Percentiles rank a stretch among this genome's conserved stretches.
These are phyloP conservation scores for Hippocampus abdominalis DNA, from an alignment of 2,113 vertebrate genomes.

Conservation along the genomic window DNA sequence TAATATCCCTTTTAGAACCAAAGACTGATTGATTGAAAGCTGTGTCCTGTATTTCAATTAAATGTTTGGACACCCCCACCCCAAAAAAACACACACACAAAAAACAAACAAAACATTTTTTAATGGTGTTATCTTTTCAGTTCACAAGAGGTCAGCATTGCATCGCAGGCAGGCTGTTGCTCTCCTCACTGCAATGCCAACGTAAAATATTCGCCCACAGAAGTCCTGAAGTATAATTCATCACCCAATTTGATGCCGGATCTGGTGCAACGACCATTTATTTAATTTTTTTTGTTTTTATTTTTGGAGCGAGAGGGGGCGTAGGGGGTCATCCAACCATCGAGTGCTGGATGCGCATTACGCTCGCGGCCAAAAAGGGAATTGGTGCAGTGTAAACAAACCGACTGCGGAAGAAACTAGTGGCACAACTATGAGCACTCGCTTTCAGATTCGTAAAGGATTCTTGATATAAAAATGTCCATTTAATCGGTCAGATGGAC, in stretches of 20 bases:
- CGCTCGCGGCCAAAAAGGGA: conserved; percentile 28
- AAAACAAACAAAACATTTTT: background rate
- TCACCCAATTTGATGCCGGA: background rate
- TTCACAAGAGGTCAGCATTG: conserved; percentile 60
- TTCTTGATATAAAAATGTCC: conserved; percentile 8
- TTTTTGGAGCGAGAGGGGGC: no score
- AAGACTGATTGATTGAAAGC: no score
- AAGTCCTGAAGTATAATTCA: background rate
- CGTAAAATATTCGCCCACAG: background rate
- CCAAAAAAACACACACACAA: no score
- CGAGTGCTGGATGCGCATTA: conserved; percentile 55
- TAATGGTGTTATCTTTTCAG: background rate
- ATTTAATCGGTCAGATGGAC: conserved; percentile 16
- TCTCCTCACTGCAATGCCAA: background rate
- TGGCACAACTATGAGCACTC: background rate
- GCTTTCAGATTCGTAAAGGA: background rate
- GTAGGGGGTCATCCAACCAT: background rate
- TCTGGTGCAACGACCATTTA: background rate
- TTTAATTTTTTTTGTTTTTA: no score
- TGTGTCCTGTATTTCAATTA: no score
- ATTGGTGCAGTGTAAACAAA: conserved; percentile 60
- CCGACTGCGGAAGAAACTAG: conserved; percentile 6
- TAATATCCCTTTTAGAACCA: no score
- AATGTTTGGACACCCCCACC: no score
- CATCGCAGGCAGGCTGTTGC: conserved; percentile 4